phyloP scores from a whole-genome alignment of 2,888 invertebrate species.

The Pyralis farinalis region DNA sequence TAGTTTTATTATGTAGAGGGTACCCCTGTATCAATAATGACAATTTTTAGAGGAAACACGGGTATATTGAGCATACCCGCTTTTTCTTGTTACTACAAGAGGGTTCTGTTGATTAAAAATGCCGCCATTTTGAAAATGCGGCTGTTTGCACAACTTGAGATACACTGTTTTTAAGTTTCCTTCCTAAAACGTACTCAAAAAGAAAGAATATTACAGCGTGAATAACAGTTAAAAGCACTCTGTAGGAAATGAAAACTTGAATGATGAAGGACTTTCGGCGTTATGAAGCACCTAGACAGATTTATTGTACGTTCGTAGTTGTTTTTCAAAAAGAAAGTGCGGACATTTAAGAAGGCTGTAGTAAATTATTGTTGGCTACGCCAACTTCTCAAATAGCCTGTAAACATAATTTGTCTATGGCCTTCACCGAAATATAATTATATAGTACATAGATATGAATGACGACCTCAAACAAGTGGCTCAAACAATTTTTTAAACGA shows the following conservation, averaged over 20 bases:
- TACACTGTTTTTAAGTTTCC: conserved; percentile 1
- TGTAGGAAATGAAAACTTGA: conserved; percentile 27
- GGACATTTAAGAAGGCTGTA: background rate
- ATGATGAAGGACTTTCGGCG: conserved; percentile 14
- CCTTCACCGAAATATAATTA: too few relatives aligned
- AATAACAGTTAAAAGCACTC: conserved; percentile 41
- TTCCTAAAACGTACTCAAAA: background rate
- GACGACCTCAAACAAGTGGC: too few relatives aligned
- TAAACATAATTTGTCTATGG: too few relatives aligned
- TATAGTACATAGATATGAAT: too few relatives aligned
- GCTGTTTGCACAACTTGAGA: background rate
- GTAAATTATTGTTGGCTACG: background rate
- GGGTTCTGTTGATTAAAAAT: conserved; percentile 8
- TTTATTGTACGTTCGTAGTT: background rate
- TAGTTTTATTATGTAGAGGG: too few relatives aligned
- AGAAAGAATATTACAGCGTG: conserved; percentile 26
- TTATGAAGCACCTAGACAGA: conserved; percentile 4
- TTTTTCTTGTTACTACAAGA: background rate
- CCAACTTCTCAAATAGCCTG: too few relatives aligned
- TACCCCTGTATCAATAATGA: too few relatives aligned
- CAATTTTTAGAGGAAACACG: too few relatives aligned
- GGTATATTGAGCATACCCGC: too few relatives aligned
- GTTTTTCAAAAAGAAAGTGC: background rate
- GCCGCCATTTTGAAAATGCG: conserved; percentile 9
- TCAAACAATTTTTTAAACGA: too few relatives aligned